Evolutionary conservation across 2,797 vertebrate species (phyloP), one percentile per base, ranked within the genome.

Genomic region (Premnoplex brunnescens): DNA sequence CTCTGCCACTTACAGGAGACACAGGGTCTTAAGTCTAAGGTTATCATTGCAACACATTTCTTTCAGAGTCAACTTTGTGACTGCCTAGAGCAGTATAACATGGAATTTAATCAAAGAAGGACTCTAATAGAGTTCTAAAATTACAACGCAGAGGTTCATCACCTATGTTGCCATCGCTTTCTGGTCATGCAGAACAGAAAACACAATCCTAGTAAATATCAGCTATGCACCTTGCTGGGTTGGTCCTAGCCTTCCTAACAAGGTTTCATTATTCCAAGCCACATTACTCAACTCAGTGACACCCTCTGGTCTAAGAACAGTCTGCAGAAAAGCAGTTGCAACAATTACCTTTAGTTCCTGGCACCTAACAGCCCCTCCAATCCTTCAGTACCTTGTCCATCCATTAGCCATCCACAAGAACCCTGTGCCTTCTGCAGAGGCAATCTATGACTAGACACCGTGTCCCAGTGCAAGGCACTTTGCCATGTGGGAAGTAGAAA

Each of bases 31-130:
- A 84, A 84, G 30, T 51, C 58, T 58, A 84, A 88, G 76, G 73
- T 91, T 84, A 81, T 84, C 62, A 81, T 20, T 90, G 76, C 83
- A 91, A 94, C 66, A 84, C 73, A 37, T 58, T 54, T 71, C 67
- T 62, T 94, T 88, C 44, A 51, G 14, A 67, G 72, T 78, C 77
- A 92, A 46, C 55, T 73, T 69, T 2, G 6, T 48, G 69, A 86
- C 54, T 66, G 73, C 58, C 77, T 88, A 39, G 58, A 88, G 73
- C 17, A 89, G 64, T 32, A 27, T 4, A 89, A 63, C 52, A 71
- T 18, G 36, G 69, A 90, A 81, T 85, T 90, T n/a, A 68, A 26
- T 85, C 64, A 83, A 59, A 88, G 67, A 3, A 75, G 44, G 21
- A 80, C 58, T 71, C 74, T 63, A 55, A 39, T 7, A 68, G 54